A percentile compares a stretch with the other conserved stretches of the same genome.
Evolutionary conservation across 2,888 invertebrate genomes (phyloP).

Genomic region (Zaprionus bogoriensis): DNA sequence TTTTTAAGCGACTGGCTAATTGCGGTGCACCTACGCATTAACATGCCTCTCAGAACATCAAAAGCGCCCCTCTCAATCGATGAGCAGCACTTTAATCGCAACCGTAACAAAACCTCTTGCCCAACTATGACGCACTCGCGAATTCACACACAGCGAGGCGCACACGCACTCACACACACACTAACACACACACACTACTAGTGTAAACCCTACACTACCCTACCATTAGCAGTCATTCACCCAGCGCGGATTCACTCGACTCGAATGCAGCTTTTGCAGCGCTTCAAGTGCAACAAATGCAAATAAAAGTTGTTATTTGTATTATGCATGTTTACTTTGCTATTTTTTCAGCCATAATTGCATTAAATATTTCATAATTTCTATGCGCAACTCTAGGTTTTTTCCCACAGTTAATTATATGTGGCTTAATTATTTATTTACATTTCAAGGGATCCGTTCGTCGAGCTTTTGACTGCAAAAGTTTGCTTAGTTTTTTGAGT

Average conservation of each 20-base stretch:
- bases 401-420: no score
- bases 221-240: no score
- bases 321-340: neutral
- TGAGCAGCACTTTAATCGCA: neutral
- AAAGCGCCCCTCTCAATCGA: neutral
- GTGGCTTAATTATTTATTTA: slow-evolving; percentile 7
- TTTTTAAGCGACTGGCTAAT: slow-evolving; percentile 33
- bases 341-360: neutral
- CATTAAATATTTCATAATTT: neutral
- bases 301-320: neutral
- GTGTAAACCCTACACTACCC: no score
- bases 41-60: slow-evolving; percentile 4
- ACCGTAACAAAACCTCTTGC: neutral
- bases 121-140: no score
- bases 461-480: neutral
- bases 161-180: neutral
- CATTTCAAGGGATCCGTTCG: neutral
- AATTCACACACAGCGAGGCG: neutral
- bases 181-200: neutral
- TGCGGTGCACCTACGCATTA: slow-evolving; percentile 46
- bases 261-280: no score
- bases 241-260: no score
- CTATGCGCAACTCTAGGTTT: neutral
- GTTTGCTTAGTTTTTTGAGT: neutral
- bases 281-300: neutral